These are phyloP conservation scores for Solea solea DNA, from an alignment of 2,113 vertebrate species.

Conservation along the genomic window DNA sequence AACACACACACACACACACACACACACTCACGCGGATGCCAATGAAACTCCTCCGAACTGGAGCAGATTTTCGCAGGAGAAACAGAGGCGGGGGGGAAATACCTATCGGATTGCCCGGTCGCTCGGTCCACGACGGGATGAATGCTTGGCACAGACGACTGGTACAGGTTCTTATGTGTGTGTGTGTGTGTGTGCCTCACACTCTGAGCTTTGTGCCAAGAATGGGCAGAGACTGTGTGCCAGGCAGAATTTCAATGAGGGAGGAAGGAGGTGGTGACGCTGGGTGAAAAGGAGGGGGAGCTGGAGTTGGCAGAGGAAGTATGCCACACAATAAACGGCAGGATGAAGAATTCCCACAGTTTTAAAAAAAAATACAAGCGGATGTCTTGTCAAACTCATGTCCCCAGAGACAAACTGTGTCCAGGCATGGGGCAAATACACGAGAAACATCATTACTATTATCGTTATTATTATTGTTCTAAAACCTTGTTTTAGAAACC, in stretches of 20 bases:
- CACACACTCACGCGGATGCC: conserved; percentile 32
- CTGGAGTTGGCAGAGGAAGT: conserved; percentile 70
- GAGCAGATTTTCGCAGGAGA: conserved; percentile 58
- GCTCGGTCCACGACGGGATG: conserved; percentile 64
- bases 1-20: conserved; percentile 22
- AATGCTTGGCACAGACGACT: conserved; percentile 76
- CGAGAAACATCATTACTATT: conserved; percentile 6
- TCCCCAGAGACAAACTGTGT: background rate
- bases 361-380: conserved; percentile 37
- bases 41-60: conserved; percentile 57
- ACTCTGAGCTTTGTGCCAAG: conserved; percentile 78
- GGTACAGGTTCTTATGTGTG: conserved; percentile 70
- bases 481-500: conserved; percentile 38
- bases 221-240: conserved; percentile 81
- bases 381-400: conserved; percentile 38
- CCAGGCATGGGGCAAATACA: conserved; percentile 3
- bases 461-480: conserved; percentile 5
- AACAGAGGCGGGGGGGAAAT: conserved; percentile 66
- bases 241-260: conserved; percentile 84
- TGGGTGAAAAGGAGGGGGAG: conserved; percentile 62
- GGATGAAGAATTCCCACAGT: conserved; percentile 58
- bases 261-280: conserved; percentile 72
- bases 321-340: conserved; percentile 67
- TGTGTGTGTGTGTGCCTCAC: conserved; percentile 22
- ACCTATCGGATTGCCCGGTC: conserved; percentile 68